phyloP scores from a whole-genome alignment of 2,113 vertebrate species.

The Galemys pyrenaicus region DNA sequence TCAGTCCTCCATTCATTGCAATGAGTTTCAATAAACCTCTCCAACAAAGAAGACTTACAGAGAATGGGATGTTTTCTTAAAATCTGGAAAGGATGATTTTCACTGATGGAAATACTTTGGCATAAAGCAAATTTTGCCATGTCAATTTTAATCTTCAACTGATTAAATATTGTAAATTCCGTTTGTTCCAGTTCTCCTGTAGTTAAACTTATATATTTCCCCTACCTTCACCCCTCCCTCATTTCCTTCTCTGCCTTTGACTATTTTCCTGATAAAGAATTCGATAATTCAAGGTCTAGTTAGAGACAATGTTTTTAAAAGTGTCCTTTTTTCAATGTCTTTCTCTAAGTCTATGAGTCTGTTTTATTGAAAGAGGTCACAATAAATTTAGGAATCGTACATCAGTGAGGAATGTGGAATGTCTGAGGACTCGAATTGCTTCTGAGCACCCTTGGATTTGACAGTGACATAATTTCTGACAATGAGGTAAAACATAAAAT shows the following conservation, averaged over 20 bases:
- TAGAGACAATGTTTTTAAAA: background rate
- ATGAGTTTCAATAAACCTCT: background rate
- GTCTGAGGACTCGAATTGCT: background rate
- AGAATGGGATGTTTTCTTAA: background rate
- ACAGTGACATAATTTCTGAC: background rate
- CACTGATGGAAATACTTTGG: background rate
- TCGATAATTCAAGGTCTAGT: background rate
- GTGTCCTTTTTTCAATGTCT: background rate
- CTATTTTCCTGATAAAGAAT: background rate
- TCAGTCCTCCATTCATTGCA: background rate
- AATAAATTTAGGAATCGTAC: background rate
- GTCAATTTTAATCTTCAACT: background rate
- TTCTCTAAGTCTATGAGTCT: constrained; percentile 1
- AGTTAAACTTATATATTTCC: background rate
- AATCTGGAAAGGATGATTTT: background rate
- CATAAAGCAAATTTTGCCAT: background rate
- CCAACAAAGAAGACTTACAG: background rate
- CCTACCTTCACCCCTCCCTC: background rate
- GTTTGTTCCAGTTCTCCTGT: background rate
- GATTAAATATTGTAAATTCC: background rate
- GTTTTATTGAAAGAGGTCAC: background rate
- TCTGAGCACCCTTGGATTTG: background rate
- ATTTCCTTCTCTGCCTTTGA: background rate
- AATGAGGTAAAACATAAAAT: background rate
- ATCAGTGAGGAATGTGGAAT: background rate